These are phyloP conservation scores for Cyclina sinensis DNA, from an alignment of 1,140 invertebrate genomes.

Conservation along the genomic window DNA sequence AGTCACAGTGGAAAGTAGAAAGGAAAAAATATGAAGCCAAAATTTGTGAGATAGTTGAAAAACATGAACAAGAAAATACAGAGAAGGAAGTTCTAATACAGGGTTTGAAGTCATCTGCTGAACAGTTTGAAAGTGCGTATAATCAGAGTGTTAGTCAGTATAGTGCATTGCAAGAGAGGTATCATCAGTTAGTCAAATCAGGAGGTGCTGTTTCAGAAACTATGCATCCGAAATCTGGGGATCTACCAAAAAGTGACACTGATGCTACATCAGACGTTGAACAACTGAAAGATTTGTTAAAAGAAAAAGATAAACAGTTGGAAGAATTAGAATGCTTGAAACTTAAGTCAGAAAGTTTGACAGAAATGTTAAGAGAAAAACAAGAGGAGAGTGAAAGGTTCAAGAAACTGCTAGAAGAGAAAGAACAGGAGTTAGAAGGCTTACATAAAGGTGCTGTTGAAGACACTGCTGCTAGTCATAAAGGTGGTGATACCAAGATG, in stretches of 20 bases:
- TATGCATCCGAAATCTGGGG: not conserved
- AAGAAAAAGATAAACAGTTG: slow-evolving; percentile 66
- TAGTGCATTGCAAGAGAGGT: slow-evolving; percentile 79
- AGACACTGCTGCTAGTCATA: slow-evolving; percentile 48
- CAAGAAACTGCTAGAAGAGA: slow-evolving; percentile 57
- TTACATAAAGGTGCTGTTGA: slow-evolving; percentile 57
- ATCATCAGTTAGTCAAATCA: slow-evolving; percentile 74
- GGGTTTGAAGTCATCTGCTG: slow-evolving; percentile 74
- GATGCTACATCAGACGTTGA: slow-evolving; percentile 37
- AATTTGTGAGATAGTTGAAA: slow-evolving; percentile 85
- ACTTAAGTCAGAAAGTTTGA: slow-evolving; percentile 49
- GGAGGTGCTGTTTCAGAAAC: slow-evolving; percentile 46
- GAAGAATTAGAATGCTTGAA: slow-evolving; percentile 61
- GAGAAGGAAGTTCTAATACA: slow-evolving; percentile 88
- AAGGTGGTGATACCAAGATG: slow-evolving; percentile 88
- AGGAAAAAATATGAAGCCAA: slow-evolving; percentile 89
- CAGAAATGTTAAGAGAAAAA: slow-evolving; percentile 64
- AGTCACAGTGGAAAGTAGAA: slow-evolving; percentile 91
- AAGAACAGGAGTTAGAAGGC: slow-evolving; percentile 68
- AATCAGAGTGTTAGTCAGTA: slow-evolving; percentile 80
- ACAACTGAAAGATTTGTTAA: slow-evolving; percentile 55
- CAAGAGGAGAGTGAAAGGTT: slow-evolving; percentile 62
- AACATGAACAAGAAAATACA: slow-evolving; percentile 80
- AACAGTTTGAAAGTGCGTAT: slow-evolving; percentile 80
- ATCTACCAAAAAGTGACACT: not conserved